These are phyloP conservation scores for Diglossa brunneiventris DNA, from an alignment of 2,113 vertebrate species.

Conservation along the genomic window DNA sequence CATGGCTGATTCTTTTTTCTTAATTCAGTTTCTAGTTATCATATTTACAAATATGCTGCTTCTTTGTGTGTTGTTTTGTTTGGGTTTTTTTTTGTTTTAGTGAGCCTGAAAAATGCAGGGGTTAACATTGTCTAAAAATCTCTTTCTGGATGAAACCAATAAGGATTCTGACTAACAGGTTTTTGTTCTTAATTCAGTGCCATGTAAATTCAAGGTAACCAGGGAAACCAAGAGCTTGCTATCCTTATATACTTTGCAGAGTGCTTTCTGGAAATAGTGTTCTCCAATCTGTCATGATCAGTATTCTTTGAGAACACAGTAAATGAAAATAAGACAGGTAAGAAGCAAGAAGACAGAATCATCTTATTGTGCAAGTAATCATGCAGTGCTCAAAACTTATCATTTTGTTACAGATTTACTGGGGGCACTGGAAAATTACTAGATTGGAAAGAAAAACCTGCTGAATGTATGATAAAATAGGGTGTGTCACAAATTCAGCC, in stretches of 20 bases:
- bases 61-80: not conserved
- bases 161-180: not conserved
- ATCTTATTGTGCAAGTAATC: not conserved
- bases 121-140: not conserved
- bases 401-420: not conserved
- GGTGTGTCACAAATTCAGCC: not conserved
- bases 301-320: not conserved
- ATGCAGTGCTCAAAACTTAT: not conserved
- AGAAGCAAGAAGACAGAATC: not conserved
- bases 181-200: constrained; percentile 30
- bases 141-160: not conserved
- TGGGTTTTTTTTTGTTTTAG: not conserved
- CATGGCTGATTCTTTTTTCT: not conserved
- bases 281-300: constrained; percentile 21
- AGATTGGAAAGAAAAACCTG: not conserved
- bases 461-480: not conserved
- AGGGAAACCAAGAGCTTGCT: constrained; percentile 41
- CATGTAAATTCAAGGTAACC: constrained; percentile 56
- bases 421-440: not conserved
- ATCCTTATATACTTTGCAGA: not conserved
- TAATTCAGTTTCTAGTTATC: not conserved
- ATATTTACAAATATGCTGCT: not conserved
- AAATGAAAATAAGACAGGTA: not conserved
- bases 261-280: constrained; percentile 36
- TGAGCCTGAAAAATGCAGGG: not conserved